phyloP scores from a whole-genome alignment of 2,113 vertebrate species.

The Scophthalmus maximus region DNA sequence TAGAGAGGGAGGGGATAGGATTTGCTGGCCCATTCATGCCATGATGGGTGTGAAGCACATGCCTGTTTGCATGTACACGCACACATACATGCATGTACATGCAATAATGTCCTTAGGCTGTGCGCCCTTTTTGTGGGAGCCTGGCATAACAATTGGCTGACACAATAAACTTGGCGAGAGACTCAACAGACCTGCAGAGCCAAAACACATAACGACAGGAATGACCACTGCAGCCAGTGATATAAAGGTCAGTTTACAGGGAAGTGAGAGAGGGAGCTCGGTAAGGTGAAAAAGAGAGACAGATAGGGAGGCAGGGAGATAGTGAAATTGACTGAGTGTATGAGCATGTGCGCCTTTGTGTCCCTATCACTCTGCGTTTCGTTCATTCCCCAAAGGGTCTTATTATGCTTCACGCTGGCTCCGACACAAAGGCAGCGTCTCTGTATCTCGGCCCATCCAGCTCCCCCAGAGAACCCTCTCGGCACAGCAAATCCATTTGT shows the following conservation, averaged over 20 bases:
- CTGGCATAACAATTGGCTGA: slow-evolving; percentile 36
- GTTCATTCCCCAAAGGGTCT: slow-evolving; percentile 82
- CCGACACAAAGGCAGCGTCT: slow-evolving; percentile 74
- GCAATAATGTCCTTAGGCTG: slow-evolving; percentile 7
- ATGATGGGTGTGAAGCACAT: slow-evolving; percentile 23
- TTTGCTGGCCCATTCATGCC: slow-evolving; percentile 56
- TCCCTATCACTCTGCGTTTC: slow-evolving; percentile 70
- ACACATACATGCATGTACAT: not conserved
- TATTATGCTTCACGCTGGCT: slow-evolving; percentile 74
- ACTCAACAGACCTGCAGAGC: slow-evolving; percentile 5
- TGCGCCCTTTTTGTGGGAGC: slow-evolving; percentile 14
- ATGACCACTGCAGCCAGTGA: not conserved
- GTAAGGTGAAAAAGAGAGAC: slow-evolving; percentile 8
- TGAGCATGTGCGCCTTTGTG: slow-evolving; percentile 72
- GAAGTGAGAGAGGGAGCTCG: slow-evolving; percentile 8
- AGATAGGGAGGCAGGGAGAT: slow-evolving; percentile 31
- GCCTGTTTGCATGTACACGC: not conserved
- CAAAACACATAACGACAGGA: slow-evolving; percentile 45
- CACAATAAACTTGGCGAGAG: slow-evolving; percentile 36
- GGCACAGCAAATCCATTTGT: slow-evolving; percentile 80
- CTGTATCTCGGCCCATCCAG: slow-evolving; percentile 69
- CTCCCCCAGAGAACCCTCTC: slow-evolving; percentile 75
- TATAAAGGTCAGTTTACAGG: slow-evolving; percentile 62
- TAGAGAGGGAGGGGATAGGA: slow-evolving; percentile 38
- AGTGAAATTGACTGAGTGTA: slow-evolving; percentile 72